Evolutionary conservation across 2,113 vertebrate genomes (phyloP).

Genomic region (Boleophthalmus pectinirostris): DNA sequence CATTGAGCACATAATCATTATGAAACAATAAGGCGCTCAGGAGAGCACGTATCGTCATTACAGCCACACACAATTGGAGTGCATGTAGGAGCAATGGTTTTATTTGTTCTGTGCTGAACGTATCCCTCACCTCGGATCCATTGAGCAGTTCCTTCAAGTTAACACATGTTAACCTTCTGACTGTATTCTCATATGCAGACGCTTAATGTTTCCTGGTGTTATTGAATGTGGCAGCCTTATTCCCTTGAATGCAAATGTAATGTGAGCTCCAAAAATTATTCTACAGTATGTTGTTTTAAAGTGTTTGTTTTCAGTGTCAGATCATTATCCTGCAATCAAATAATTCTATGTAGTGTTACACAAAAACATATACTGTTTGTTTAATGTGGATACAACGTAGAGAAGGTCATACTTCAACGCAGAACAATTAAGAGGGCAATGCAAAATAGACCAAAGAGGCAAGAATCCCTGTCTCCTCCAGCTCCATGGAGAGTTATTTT

Average conservation of each 20-base stretch:
- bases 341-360: conserved; percentile 14
- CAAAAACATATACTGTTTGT: conserved; percentile 21
- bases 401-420: conserved; percentile 69
- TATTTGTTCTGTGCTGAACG: conserved; percentile 82
- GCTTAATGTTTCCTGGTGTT: conserved; percentile 45
- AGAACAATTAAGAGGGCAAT: conserved; percentile 67
- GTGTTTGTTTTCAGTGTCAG: conserved; percentile 24
- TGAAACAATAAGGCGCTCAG: conserved; percentile 73
- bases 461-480: conserved; percentile 52
- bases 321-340: conserved; percentile 25
- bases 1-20: conserved; percentile 74
- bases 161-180: conserved; percentile 53
- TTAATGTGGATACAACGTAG: conserved; percentile 15
- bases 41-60: conserved; percentile 74
- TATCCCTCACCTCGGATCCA: conserved; percentile 67
- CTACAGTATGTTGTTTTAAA: conserved; percentile 14
- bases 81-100: conserved; percentile 77
- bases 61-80: conserved; percentile 78
- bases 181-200: conserved; percentile 37
- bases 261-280: conserved; percentile 17
- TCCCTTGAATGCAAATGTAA: conserved; percentile 42
- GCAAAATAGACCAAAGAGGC: conserved; percentile 70
- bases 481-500: conserved; percentile 65
- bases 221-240: conserved; percentile 12
- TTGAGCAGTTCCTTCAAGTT: conserved; percentile 40